A percentile compares a stretch with the other conserved stretches of the same genome.
These are phyloP conservation scores for Cynopterus brachyotis DNA, from an alignment of 2,113 vertebrate genomes.

Conservation along the genomic window DNA sequence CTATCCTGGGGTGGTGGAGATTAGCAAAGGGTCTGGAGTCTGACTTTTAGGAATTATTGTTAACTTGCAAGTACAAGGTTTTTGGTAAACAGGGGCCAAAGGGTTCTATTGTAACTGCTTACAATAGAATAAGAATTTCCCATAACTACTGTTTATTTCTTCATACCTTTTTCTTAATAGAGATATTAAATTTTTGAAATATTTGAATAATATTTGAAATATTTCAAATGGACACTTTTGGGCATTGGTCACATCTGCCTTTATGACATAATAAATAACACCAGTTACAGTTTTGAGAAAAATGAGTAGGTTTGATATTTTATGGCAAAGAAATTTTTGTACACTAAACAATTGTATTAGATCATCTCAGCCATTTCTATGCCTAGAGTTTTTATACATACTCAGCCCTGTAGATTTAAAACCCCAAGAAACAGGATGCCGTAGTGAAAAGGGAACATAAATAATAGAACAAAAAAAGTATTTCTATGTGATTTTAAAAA, in stretches of 20 bases:
- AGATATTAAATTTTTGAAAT: neutral
- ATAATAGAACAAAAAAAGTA: neutral
- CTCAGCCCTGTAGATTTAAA: neutral
- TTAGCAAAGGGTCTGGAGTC: no score
- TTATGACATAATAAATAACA: neutral
- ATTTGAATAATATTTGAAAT: neutral
- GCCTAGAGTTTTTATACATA: neutral
- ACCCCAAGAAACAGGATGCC: neutral
- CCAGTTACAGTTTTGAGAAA: neutral
- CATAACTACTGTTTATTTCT: neutral
- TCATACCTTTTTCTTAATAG: neutral
- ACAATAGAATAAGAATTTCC: neutral
- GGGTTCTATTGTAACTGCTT: neutral
- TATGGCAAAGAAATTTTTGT: neutral
- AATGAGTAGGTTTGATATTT: neutral
- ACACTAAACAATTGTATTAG: neutral
- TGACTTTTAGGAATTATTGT: neutral
- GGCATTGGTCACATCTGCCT: neutral
- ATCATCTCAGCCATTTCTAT: neutral
- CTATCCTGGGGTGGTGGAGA: rapidly evolving
- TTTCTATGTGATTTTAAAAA: neutral
- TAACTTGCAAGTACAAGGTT: neutral
- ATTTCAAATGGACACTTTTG: neutral
- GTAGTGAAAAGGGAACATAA: neutral
- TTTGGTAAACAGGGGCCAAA: neutral